Evolutionary conservation across 2,113 vertebrate genomes (phyloP).

Genomic region (Solea solea): DNA sequence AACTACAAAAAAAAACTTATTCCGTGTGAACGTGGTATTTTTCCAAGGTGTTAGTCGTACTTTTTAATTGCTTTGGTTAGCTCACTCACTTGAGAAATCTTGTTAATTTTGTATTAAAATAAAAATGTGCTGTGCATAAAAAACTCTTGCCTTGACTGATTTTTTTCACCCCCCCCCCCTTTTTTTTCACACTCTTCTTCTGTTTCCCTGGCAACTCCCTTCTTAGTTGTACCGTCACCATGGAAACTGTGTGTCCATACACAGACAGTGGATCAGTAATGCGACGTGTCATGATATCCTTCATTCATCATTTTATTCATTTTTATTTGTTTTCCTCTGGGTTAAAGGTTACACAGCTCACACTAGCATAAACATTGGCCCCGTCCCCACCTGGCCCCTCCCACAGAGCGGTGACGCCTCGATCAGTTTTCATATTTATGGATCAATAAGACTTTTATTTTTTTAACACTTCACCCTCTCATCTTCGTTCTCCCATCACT

Average conservation of each 20-base stretch:
- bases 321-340: conserved; percentile 33
- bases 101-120: conserved; percentile 88
- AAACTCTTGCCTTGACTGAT: conserved; percentile 60
- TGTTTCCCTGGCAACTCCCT: conserved; percentile 75
- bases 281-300: conserved; percentile 36
- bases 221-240: conserved; percentile 76
- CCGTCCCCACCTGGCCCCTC: background rate
- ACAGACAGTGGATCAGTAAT: conserved; percentile 48
- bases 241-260: conserved; percentile 71
- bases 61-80: conserved; percentile 86
- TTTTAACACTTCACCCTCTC: background rate
- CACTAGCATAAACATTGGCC: conserved; percentile 47
- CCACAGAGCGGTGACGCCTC: conserved; percentile 38
- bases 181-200: conserved; percentile 35
- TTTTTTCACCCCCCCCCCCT: conserved; percentile 62
- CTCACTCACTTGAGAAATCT: conserved; percentile 79
- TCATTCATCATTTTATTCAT: conserved; percentile 73
- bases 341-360: conserved; percentile 69
- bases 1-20: background rate
- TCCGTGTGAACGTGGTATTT: conserved; percentile 84
- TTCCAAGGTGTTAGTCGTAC: conserved; percentile 85
- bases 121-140: conserved; percentile 83
- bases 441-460: conserved; percentile 39
- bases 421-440: conserved; percentile 30
- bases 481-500: background rate